Evolutionary conservation across 2,888 invertebrate genomes (phyloP).

Genomic region (Synanthedon tipuliformis): DNA sequence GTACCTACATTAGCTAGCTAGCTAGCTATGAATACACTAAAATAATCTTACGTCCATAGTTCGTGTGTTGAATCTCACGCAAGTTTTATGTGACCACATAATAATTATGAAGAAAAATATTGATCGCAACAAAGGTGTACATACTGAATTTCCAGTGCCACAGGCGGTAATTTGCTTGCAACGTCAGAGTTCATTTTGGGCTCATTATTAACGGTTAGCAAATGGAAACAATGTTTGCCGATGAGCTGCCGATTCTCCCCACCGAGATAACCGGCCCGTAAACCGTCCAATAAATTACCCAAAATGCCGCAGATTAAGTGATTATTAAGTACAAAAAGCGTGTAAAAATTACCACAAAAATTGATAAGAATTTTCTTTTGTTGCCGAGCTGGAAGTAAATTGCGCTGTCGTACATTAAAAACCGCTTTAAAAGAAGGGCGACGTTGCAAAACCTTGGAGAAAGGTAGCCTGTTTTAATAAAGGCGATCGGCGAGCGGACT

Average conservation of each 20-base stretch:
- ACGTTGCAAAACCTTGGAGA: conserved; percentile 59
- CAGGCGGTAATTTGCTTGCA: conserved; percentile 22
- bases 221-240: conserved; percentile 24
- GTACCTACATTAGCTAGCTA: too few relatives aligned
- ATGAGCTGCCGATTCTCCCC: conserved; percentile 23
- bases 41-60: too few relatives aligned
- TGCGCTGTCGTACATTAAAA: conserved; percentile 29
- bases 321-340: conserved; percentile 40
- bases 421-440: conserved; percentile 50
- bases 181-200: conserved; percentile 22
- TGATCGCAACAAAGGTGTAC: too few relatives aligned
- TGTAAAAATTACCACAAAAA: conserved; percentile 36
- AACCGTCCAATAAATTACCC: conserved; percentile 30
- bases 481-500: conserved; percentile 52
- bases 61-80: too few relatives aligned
- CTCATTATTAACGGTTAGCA: conserved; percentile 25
- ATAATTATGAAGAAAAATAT: not conserved
- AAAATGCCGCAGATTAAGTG: conserved; percentile 44
- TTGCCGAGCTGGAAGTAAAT: conserved; percentile 31
- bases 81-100: too few relatives aligned
- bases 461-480: conserved; percentile 60
- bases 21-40: too few relatives aligned
- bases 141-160: too few relatives aligned
- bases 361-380: conserved; percentile 47
- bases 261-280: conserved; percentile 14